phyloP scores from a whole-genome alignment of 2,888 invertebrate species.

The Ephialtes manifestator region DNA sequence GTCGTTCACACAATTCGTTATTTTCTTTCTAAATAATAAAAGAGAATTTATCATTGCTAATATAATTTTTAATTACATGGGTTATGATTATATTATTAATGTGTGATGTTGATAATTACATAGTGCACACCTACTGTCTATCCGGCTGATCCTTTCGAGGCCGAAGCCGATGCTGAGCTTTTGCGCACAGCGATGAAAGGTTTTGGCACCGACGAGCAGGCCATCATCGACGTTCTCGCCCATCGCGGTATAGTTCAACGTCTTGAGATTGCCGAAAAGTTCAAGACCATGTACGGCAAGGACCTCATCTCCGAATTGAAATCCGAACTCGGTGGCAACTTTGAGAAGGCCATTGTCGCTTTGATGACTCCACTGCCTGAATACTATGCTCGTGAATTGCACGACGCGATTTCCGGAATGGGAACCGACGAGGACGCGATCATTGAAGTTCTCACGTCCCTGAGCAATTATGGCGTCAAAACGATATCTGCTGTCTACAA shows the following conservation, averaged over 20 bases:
- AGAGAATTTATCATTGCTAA: neutral
- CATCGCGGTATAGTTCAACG: slow-evolving; percentile 95
- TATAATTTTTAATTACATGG: neutral
- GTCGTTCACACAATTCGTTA: neutral
- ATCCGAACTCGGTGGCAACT: slow-evolving; percentile 95
- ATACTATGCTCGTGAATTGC: slow-evolving; percentile 94
- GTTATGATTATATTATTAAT: neutral
- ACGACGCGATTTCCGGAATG: slow-evolving; percentile 94
- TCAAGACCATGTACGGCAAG: slow-evolving; percentile 95
- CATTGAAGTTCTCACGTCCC: slow-evolving; percentile 95
- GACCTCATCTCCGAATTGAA: slow-evolving; percentile 94
- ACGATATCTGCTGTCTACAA: slow-evolving; percentile 93
- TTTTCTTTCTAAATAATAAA: too few relatives aligned
- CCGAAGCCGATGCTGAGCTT: slow-evolving; percentile 92
- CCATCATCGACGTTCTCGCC: slow-evolving; percentile 94
- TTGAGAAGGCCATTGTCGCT: slow-evolving; percentile 93
- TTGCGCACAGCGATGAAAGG: slow-evolving; percentile 97
- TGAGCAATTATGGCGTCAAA: slow-evolving; percentile 94
- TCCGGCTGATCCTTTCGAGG: slow-evolving; percentile 92
- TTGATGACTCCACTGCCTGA: slow-evolving; percentile 95
- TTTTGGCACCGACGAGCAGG: slow-evolving; percentile 96
- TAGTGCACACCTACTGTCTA: slow-evolving; percentile 92
- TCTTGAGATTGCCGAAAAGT: slow-evolving; percentile 92
- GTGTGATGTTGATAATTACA: slow-evolving; percentile 72
- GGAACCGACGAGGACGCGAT: slow-evolving; percentile 90